phyloP scores from a whole-genome alignment of 2,888 invertebrate species.

The Syrista parreyssii region DNA sequence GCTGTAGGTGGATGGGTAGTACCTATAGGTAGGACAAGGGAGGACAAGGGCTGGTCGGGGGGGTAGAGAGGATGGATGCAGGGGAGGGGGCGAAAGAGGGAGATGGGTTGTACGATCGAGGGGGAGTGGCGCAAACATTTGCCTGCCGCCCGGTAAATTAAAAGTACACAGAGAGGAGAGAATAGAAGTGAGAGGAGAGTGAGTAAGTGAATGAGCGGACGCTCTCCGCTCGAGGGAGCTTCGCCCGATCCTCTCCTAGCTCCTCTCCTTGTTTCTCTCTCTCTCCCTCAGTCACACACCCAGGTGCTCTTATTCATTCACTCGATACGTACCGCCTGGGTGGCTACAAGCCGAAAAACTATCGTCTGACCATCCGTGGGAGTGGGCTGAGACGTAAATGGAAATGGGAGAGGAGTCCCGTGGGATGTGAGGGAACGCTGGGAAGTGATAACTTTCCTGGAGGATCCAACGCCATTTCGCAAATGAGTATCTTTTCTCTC shows the following conservation, averaged over 20 bases:
- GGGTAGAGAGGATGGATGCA: neutral
- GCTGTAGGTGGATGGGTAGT: neutral
- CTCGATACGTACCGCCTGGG: no score
- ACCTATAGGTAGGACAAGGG: conserved; percentile 13
- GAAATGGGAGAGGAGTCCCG: no score
- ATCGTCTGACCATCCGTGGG: no score
- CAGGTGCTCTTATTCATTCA: no score
- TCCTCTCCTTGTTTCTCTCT: neutral
- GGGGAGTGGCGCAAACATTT: conserved; percentile 66
- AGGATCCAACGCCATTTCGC: no score
- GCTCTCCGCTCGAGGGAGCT: conserved; percentile 16
- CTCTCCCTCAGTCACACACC: neutral
- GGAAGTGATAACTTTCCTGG: neutral
- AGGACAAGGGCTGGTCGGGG: conserved; percentile 19
- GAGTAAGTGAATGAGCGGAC: conserved; percentile 30
- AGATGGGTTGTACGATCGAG: conserved; percentile 59
- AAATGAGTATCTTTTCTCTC: no score
- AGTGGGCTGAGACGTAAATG: no score
- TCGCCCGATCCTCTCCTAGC: conserved; percentile 19
- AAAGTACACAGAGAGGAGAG: conserved; percentile 63
- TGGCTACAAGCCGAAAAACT: no score
- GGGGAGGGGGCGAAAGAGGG: conserved; percentile 30
- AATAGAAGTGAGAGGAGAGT: conserved; percentile 50
- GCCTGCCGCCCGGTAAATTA: conserved; percentile 66
- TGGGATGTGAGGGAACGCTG: neutral